Evolutionary conservation across 2,113 vertebrate genomes (phyloP).

Genomic region (Pimephales promelas): DNA sequence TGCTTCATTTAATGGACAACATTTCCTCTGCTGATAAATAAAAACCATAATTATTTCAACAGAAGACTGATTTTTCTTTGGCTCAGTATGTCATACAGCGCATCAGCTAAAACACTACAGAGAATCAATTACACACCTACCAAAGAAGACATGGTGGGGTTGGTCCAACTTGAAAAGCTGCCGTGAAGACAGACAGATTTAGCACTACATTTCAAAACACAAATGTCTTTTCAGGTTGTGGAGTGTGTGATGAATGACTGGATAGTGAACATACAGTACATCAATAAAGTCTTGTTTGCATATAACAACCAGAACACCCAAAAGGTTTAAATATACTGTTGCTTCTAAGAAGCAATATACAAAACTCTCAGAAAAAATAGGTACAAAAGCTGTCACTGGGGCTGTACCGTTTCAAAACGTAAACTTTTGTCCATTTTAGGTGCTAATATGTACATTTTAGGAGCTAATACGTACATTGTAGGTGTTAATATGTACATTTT

Average conservation of each 20-base stretch:
- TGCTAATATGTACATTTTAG: too few species aligned
- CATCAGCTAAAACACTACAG: conserved; percentile 10
- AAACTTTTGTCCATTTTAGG: too few species aligned
- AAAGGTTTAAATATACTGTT: not conserved
- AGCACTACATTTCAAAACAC: conserved; percentile 22
- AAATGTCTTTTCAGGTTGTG: conserved; percentile 29
- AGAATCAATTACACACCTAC: conserved; percentile 10
- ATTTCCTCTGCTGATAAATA: conserved; percentile 12
- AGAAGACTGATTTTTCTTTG: conserved; percentile 14
- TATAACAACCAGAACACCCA: conserved; percentile 9
- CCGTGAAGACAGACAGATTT: conserved; percentile 21
- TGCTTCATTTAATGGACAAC: conserved; percentile 14
- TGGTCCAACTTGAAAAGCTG: conserved; percentile 6
- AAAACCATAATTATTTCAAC: conserved; percentile 26
- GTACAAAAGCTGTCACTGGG: too few species aligned
- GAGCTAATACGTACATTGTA: too few species aligned
- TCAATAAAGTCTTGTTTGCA: not conserved
- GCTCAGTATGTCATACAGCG: not conserved
- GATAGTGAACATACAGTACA: not conserved
- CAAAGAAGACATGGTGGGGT: not conserved
- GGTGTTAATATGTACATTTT: too few species aligned
- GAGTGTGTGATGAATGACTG: conserved; percentile 1
- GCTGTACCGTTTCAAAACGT: too few species aligned
- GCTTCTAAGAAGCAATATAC: not conserved
- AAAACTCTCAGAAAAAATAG: too few species aligned